Conservation (phyloP, 2,888 invertebrate species). For the Trachelus stipa region DNA sequence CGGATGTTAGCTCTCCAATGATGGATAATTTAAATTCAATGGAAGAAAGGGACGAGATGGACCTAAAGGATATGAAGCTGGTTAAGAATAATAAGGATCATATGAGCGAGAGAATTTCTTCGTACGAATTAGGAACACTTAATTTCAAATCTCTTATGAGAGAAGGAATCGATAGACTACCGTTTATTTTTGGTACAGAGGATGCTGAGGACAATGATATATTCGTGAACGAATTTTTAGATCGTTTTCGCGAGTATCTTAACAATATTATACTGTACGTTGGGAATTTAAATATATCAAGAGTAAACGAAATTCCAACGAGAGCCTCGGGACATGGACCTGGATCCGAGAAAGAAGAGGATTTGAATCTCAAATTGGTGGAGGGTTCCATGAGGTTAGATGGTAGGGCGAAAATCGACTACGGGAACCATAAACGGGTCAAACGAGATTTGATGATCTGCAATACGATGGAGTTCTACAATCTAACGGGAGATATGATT, state of each 20-base stretch:
- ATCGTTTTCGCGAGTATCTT: slow-evolving; percentile 5
- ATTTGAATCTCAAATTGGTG: slow-evolving; percentile 8
- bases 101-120: neutral
- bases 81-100: neutral
- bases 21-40: neutral
- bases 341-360: slow-evolving; percentile 2
- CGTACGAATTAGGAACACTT: neutral
- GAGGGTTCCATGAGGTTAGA: slow-evolving; percentile 7
- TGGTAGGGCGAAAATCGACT: slow-evolving; percentile 1
- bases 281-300: slow-evolving; percentile 17
- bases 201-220: neutral
- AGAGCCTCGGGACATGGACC: slow-evolving; percentile 16
- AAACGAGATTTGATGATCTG: slow-evolving; percentile 25
- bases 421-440: slow-evolving; percentile 24
- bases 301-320: slow-evolving; percentile 15
- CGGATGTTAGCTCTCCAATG: neutral
- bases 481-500: slow-evolving; percentile 68
- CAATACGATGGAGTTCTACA: slow-evolving; percentile 53
- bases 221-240: neutral
- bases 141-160: neutral
- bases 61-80: neutral
- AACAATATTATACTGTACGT: slow-evolving; percentile 6
- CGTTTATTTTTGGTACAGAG: neutral
- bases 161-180: neutral
- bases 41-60: neutral